These are phyloP conservation scores for Paramormyrops kingsleyae DNA, from an alignment of 2,113 vertebrate genomes.

Conservation along the genomic window DNA sequence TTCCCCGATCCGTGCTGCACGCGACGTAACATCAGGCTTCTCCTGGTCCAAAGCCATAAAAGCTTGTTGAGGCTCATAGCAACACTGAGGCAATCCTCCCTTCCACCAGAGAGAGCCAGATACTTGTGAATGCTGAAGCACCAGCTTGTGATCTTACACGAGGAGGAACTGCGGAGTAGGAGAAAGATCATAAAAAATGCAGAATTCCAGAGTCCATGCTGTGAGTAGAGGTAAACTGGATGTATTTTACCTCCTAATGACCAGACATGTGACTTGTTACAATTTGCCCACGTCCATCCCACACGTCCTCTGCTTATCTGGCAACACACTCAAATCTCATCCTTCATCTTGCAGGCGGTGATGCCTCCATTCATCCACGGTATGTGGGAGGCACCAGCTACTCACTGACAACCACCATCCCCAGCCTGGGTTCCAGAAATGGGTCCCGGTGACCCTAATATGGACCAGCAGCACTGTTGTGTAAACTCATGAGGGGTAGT, in stretches of 20 bases:
- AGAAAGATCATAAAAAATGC: neutral
- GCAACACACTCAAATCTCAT: neutral
- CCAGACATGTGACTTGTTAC: neutral
- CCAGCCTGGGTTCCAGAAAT: conserved; percentile 12
- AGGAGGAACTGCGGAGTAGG: neutral
- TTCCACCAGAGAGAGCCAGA: neutral
- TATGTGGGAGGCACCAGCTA: neutral
- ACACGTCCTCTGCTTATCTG: neutral
- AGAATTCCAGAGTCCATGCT: neutral
- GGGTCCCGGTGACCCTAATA: neutral
- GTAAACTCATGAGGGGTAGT: neutral
- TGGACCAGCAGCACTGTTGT: neutral
- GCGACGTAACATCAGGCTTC: no score
- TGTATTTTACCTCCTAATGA: neutral
- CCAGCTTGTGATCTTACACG: neutral
- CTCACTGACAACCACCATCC: neutral
- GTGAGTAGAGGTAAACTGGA: neutral
- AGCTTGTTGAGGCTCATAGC: neutral
- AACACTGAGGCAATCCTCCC: neutral
- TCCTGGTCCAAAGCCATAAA: neutral
- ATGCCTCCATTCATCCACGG: neutral
- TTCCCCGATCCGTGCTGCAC: no score
- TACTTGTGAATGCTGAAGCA: neutral
- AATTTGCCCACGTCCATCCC: neutral
- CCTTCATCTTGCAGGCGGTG: neutral